These are phyloP conservation scores for Aphyosemion australe DNA, from an alignment of 2,113 vertebrate genomes.

Conservation along the genomic window DNA sequence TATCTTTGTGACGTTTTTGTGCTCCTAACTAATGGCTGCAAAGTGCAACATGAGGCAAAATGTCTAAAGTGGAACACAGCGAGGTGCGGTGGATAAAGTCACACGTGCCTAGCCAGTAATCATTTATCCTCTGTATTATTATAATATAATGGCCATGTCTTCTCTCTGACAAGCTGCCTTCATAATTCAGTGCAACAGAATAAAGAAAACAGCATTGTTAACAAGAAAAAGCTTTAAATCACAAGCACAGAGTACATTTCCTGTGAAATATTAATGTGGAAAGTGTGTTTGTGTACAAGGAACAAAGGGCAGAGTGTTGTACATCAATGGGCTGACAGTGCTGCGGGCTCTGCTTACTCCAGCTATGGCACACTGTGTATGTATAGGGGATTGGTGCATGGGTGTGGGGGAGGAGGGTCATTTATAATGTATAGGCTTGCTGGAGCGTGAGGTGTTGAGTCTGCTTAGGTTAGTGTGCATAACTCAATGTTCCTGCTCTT, in stretches of 20 bases:
- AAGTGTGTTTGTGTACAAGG: slow-evolving; percentile 80
- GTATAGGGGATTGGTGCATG: slow-evolving; percentile 50
- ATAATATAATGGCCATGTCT: slow-evolving; percentile 67
- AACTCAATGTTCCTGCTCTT: slow-evolving; percentile 62
- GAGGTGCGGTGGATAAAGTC: slow-evolving; percentile 52
- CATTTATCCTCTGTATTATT: slow-evolving; percentile 69
- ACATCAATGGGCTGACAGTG: slow-evolving; percentile 77
- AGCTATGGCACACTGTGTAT: slow-evolving; percentile 59
- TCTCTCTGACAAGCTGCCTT: slow-evolving; percentile 70
- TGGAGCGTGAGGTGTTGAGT: slow-evolving; percentile 67
- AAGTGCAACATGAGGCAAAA: slow-evolving; percentile 67
- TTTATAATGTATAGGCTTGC: slow-evolving; percentile 79
- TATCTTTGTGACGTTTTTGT: slow-evolving; percentile 20
- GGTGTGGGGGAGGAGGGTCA: slow-evolving; percentile 64
- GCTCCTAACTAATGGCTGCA: slow-evolving; percentile 68
- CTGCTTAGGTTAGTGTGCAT: slow-evolving; percentile 64
- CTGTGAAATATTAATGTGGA: slow-evolving; percentile 83
- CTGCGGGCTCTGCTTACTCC: slow-evolving; percentile 74
- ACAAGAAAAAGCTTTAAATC: slow-evolving; percentile 83
- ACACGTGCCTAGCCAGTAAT: slow-evolving; percentile 64
- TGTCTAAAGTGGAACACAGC: slow-evolving; percentile 52
- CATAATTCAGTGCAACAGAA: slow-evolving; percentile 75
- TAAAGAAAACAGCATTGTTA: slow-evolving; percentile 78
- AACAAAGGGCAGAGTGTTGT: slow-evolving; percentile 81
- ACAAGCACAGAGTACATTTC: slow-evolving; percentile 76